Base-by-base conservation (phyloP, 92 coral and sea anemone species). In the Meandrina meandrites region DNA sequence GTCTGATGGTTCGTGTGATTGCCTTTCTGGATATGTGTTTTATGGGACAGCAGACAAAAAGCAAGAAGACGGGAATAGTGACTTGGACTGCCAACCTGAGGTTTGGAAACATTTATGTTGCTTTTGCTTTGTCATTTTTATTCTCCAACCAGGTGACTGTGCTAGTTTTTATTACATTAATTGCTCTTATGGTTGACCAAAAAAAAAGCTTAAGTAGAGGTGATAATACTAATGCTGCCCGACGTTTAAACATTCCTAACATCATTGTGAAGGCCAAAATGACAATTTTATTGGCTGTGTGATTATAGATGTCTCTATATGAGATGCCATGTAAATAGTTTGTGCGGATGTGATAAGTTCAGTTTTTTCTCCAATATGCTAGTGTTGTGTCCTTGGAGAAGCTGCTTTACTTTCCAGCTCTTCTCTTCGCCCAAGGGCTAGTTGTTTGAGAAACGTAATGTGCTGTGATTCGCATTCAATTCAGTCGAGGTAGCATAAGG, bases 21-120 rank as follows among this genome's bases (percentile, higher is more conserved):
- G 99, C 83, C 47, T 40, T 42, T 87, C 94, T 30, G 96, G 97
- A 19, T 92, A 92, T 82, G 98, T 97, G 79, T 97, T 79, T 82
- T 96, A 89, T 82, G 93, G 91, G 58, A 96, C 94, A 68, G 88
- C 93, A 0, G 92, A 91, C 89, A 78, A 79, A 47, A 40, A 73
- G 78, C 83, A 89, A 36, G 83, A 58, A 67, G 99, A 97, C 35
- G 99, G 99, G 2, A 95, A 97, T 76, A 94, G 98, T 81, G 99
- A 93, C 89, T 74, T 88, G 72, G 90, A 92, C 40, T 96, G 99
- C 86, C 98, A 95, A 78, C 95, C 95, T 16, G 84, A 86, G 98
- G 99, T 96, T 88, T 76, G 91, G 24, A 32, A 12, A n/a, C 16
- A 47, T 22, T 35, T 45, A 16, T n/a, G 6, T 36, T 40, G 27